Evolutionary conservation across 2,888 invertebrate species (phyloP), one percentile per base, ranked within the genome.

Genomic region (Pterostichus madidus): DNA sequence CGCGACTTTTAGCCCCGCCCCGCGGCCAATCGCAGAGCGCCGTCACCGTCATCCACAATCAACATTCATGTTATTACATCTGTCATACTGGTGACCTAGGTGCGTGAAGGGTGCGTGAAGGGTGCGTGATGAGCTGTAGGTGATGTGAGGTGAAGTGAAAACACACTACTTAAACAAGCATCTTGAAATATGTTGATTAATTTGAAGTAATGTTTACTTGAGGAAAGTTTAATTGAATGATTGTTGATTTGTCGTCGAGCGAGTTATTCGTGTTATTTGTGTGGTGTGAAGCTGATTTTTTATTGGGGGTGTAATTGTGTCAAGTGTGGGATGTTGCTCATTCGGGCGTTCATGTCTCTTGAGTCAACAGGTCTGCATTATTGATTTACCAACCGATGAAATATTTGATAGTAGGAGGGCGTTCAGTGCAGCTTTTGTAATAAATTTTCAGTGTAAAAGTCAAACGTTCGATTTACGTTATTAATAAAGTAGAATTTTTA

Each of bases 11-110:
- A 39, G 44, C 68, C 39, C 68, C 68, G 68, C 68, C 68, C 11
- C 8, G 7, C 2, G 15, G 44, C 68, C 68, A 71, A 71, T 71
- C 68, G 10, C 11, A 3, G 52, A 1, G 13, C 8, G 13, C 64
- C 64, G 13, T 44, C 68, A 17, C 56, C 44, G 44, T 17, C 15
- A 44, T 10, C 68, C 13, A 24, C 44, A 31, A 59, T 59, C 59
- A 59, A 59, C 59, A 59, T 11, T 59, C 59, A 59, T 31, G 24
- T 64, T 64, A 64, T 64, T 35, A 32, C 64, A 13, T 64, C 35
- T 64, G 35, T 64, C 64, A 64, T 39, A 64, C 64, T 6, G 8
- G 32, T 64, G 59, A 24, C 24, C 24, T 24, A 24, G 24, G 2
- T 8, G 56, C 13, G 17, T 13, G 5, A 5, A 3, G 13, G 15